Conservation (phyloP, 2,113 vertebrate species). For the Pontoporia blainvillei region DNA sequence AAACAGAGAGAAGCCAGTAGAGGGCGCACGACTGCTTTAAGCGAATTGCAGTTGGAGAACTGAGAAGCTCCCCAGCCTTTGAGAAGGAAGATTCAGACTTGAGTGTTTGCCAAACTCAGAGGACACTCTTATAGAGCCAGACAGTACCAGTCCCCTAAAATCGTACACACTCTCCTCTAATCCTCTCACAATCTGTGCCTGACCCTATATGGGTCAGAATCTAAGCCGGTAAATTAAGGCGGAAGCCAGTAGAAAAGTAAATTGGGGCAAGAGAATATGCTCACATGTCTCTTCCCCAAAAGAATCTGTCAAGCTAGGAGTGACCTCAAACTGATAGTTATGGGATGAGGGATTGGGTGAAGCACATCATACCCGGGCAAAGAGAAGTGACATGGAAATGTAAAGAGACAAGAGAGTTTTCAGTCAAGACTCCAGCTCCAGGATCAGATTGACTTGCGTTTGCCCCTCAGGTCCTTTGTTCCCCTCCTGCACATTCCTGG, state of each 20-base stretch:
- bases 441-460: not conserved
- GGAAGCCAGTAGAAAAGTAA: not conserved
- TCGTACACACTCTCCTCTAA: not conserved
- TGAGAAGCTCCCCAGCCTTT: not conserved
- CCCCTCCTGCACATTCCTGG: not conserved
- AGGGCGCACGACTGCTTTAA: not conserved
- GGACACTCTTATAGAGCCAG: not conserved
- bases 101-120: not conserved
- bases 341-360: not conserved
- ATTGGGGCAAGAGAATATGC: not conserved
- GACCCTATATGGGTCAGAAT: not conserved
- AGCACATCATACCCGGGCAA: not conserved
- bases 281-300: not conserved
- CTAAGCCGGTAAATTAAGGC: not conserved
- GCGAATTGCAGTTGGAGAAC: not conserved
- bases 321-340: not conserved
- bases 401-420: not conserved
- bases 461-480: rapidly evolving
- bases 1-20: not conserved
- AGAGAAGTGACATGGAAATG: not conserved
- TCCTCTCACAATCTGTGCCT: not conserved
- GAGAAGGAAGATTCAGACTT: not conserved
- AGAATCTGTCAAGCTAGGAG: not conserved
- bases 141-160: not conserved
- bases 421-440: not conserved